Evolutionary conservation across 2,888 invertebrate species (phyloP).

Genomic region (Theodoxus fluviatilis): DNA sequence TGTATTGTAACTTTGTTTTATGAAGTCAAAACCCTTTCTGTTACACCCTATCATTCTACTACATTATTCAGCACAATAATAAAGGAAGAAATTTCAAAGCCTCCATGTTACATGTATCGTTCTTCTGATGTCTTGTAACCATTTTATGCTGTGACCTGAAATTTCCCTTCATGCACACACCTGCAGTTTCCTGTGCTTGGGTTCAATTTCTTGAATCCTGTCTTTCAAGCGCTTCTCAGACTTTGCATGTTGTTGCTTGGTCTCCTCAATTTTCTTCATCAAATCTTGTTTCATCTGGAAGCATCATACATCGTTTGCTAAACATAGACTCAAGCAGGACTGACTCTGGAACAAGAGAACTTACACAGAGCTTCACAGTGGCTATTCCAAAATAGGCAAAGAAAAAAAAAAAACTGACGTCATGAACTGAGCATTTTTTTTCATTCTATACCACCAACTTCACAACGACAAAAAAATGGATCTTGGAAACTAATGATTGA

Average conservation of each 20-base stretch:
- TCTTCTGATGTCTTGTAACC: too few species aligned
- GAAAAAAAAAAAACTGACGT: background rate
- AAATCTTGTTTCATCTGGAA: conserved; percentile 38
- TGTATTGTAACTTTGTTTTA: too few species aligned
- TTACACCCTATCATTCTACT: too few species aligned
- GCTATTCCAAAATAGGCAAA: background rate
- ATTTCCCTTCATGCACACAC: conserved; percentile 31
- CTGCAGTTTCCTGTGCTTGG: conserved; percentile 44
- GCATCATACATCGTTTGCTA: background rate
- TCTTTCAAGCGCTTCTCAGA: conserved; percentile 43
- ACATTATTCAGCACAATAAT: too few species aligned
- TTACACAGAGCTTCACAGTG: background rate
- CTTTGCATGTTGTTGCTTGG: conserved; percentile 42
- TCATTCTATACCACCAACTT: background rate
- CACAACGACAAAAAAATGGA: background rate
- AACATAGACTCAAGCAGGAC: too few species aligned
- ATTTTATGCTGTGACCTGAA: background rate
- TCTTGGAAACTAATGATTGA: too few species aligned
- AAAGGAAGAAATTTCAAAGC: too few species aligned
- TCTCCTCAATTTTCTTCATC: conserved; percentile 42
- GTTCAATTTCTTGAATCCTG: conserved; percentile 38
- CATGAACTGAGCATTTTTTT: background rate
- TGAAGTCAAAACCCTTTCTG: too few species aligned
- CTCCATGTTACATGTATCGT: too few species aligned
- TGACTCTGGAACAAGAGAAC: background rate